These are phyloP conservation scores for Ascaphus truei DNA, from an alignment of 2,113 vertebrate genomes.

Conservation along the genomic window DNA sequence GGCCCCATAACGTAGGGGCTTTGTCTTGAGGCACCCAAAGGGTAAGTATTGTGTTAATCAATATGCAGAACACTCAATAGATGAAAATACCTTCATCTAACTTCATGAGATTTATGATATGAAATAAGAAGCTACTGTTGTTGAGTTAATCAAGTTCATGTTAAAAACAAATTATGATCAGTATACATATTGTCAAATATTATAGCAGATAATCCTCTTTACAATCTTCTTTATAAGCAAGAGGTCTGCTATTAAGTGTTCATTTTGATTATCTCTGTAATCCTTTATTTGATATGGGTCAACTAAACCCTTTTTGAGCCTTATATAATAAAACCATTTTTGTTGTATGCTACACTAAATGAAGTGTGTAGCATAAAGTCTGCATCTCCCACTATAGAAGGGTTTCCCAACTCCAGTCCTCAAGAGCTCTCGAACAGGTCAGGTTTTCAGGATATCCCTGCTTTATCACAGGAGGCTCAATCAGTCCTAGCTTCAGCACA, in stretches of 20 bases:
- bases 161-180: constrained; percentile 46
- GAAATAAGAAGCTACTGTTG: constrained; percentile 29
- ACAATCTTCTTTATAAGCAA: constrained; percentile 42
- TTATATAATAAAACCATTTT: constrained; percentile 41
- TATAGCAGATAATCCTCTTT: constrained; percentile 55
- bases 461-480: too few relatives aligned
- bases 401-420: too few relatives aligned
- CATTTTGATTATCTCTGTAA: constrained; percentile 54
- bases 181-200: constrained; percentile 47
- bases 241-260: constrained; percentile 56
- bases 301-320: constrained; percentile 50
- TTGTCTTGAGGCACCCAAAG: too few relatives aligned
- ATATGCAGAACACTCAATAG: too few relatives aligned
- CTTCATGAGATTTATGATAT: constrained; percentile 1
- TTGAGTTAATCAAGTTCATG: constrained; percentile 42
- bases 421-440: too few relatives aligned
- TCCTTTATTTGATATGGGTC: constrained; percentile 50
- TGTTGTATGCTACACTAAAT: constrained; percentile 29
- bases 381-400: too few relatives aligned
- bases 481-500: too few relatives aligned
- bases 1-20: too few relatives aligned
- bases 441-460: too few relatives aligned
- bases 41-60: too few relatives aligned
- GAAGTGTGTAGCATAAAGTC: too few relatives aligned
- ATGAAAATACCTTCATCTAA: not conserved